Conservation (phyloP, 2,888 invertebrate species). For the Lasius fuliginosus region DNA sequence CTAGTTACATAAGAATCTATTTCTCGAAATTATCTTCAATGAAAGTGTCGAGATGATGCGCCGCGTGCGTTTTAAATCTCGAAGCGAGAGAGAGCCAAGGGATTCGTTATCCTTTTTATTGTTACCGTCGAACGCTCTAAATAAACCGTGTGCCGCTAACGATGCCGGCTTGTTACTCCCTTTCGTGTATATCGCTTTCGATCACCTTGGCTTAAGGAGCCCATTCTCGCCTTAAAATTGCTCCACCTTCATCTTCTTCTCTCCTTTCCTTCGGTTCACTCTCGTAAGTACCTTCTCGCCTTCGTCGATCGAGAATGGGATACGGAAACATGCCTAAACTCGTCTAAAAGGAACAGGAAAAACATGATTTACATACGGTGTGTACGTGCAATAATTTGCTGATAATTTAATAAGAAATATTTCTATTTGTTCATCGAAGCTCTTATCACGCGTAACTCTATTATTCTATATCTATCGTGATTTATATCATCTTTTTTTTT, state of each 20-base stretch:
- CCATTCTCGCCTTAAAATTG: constrained; percentile 58
- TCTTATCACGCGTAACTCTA: background rate
- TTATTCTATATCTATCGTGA: background rate
- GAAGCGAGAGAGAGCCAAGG: constrained; percentile 46
- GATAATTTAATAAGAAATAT: background rate
- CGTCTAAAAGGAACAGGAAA: background rate
- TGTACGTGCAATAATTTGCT: background rate
- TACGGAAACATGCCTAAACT: constrained; percentile 31
- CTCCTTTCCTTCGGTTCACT: constrained; percentile 10
- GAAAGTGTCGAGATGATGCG: background rate
- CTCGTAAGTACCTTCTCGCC: constrained; percentile 3
- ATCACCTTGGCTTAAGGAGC: constrained; percentile 62
- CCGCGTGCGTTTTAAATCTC: constrained; percentile 11
- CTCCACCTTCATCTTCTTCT: constrained; percentile 15
- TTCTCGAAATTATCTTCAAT: constrained; percentile 28
- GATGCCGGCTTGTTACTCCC: constrained; percentile 66
- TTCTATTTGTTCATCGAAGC: background rate
- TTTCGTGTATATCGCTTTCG: constrained; percentile 67
- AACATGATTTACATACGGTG: background rate
- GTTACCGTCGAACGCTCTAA: constrained; percentile 65
- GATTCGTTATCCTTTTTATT: constrained; percentile 60
- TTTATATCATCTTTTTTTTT: background rate
- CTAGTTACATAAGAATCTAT: background rate
- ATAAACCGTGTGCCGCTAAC: constrained; percentile 65
- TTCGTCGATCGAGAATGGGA: constrained; percentile 34